phyloP scores from a whole-genome alignment of 2,888 invertebrate genomes.

The Spisula subtruncata region DNA sequence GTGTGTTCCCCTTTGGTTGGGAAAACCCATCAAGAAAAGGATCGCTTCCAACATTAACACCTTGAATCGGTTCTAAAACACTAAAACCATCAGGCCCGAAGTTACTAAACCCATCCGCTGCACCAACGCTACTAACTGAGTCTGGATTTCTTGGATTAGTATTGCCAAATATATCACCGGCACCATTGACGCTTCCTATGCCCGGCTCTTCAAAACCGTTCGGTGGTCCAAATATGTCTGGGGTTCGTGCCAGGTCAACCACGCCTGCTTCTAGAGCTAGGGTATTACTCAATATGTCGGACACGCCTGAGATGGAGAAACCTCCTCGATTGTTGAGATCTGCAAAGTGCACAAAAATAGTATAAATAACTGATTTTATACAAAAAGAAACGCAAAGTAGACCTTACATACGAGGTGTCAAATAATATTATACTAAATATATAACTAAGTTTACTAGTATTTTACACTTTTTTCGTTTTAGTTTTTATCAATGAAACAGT shows the following conservation, averaged over 20 bases:
- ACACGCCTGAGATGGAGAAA: not conserved
- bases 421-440: no score
- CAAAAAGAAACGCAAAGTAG: no score
- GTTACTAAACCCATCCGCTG: not conserved
- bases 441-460: no score
- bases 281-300: slow-evolving; percentile 25
- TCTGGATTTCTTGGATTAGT: not conserved
- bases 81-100: not conserved
- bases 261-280: slow-evolving; percentile 4
- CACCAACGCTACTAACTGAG: not conserved
- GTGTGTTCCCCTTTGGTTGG: not conserved
- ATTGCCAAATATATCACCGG: not conserved
- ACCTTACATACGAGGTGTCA: no score
- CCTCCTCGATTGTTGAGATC: no score
- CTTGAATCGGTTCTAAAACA: not conserved
- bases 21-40: not conserved
- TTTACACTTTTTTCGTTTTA: no score
- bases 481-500: no score
- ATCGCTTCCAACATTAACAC: not conserved
- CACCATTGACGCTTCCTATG: not conserved
- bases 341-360: no score
- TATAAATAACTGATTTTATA: no score
- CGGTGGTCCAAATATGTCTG: not conserved
- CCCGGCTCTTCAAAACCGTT: not conserved
- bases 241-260: not conserved